Conservation (phyloP, 2,888 invertebrate genomes). For the Acanthosoma haemorrhoidale region DNA sequence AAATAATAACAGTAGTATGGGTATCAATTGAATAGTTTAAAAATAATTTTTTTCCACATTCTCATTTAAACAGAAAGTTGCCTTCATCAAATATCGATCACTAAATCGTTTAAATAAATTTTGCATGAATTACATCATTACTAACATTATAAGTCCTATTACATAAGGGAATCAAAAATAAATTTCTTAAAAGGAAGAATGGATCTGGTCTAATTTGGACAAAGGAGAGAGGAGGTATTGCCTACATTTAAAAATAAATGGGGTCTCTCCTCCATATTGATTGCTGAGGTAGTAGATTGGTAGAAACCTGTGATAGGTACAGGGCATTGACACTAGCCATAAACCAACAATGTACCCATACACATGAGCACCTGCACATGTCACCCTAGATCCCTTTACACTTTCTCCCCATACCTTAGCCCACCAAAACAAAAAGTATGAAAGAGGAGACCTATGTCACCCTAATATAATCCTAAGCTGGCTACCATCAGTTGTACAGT, state of each 20-base stretch:
- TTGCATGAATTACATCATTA: too few relatives aligned
- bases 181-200: neutral
- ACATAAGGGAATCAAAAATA: neutral
- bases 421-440: too few relatives aligned
- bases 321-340: constrained; percentile 28
- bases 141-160: neutral
- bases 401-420: neutral
- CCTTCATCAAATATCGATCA: too few relatives aligned
- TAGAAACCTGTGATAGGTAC: constrained; percentile 28
- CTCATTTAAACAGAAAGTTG: too few relatives aligned
- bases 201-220: neutral
- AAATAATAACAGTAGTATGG: too few relatives aligned
- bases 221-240: neutral
- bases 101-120: too few relatives aligned
- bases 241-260: constrained; percentile 19
- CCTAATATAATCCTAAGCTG: too few relatives aligned
- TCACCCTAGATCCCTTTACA: neutral
- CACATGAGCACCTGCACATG: neutral
- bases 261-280: constrained; percentile 19
- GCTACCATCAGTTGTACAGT: too few relatives aligned
- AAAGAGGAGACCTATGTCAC: too few relatives aligned
- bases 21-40: too few relatives aligned
- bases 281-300: constrained; percentile 24
- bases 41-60: too few relatives aligned
- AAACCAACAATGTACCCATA: constrained; percentile 7